phyloP scores from a whole-genome alignment of 2,797 vertebrate species.

The Lates japonicus region DNA sequence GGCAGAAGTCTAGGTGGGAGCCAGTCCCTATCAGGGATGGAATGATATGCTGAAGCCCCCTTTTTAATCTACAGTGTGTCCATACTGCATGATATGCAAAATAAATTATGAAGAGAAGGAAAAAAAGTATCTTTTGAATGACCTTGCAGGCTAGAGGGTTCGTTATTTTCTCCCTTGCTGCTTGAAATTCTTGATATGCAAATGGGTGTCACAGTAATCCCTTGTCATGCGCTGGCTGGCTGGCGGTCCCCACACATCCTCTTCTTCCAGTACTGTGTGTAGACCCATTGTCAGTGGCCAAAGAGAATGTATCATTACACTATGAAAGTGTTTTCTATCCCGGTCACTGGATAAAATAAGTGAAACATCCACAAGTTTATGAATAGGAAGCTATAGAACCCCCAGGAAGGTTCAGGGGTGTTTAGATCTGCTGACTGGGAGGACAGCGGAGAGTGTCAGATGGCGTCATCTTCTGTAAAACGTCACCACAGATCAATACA shows the following conservation, averaged over 20 bases:
- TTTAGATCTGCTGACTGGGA: not conserved
- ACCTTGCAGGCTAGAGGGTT: slow-evolving; percentile 90
- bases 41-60: slow-evolving; percentile 82
- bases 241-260: slow-evolving; percentile 43
- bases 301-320: slow-evolving; percentile 19
- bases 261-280: slow-evolving; percentile 31
- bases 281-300: slow-evolving; percentile 48
- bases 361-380: not conserved
- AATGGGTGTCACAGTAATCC: slow-evolving; percentile 87
- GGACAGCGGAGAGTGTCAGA: not conserved
- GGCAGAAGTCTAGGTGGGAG: slow-evolving; percentile 77
- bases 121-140: slow-evolving; percentile 86
- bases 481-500: not conserved
- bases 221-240: slow-evolving; percentile 68
- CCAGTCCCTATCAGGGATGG: slow-evolving; percentile 81
- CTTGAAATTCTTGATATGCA: slow-evolving; percentile 88
- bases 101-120: slow-evolving; percentile 83
- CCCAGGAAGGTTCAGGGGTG: not conserved
- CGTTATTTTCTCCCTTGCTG: slow-evolving; percentile 85
- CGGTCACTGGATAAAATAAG: not conserved
- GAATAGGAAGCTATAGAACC: not conserved
- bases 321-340: slow-evolving; percentile 9
- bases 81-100: slow-evolving; percentile 86
- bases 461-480: not conserved
- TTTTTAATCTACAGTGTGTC: slow-evolving; percentile 86